A percentile compares a stretch with the other conserved stretches of the same genome.
Evolutionary conservation across 2,113 vertebrate genomes (phyloP).

Genomic region (Macrotis lagotis): DNA sequence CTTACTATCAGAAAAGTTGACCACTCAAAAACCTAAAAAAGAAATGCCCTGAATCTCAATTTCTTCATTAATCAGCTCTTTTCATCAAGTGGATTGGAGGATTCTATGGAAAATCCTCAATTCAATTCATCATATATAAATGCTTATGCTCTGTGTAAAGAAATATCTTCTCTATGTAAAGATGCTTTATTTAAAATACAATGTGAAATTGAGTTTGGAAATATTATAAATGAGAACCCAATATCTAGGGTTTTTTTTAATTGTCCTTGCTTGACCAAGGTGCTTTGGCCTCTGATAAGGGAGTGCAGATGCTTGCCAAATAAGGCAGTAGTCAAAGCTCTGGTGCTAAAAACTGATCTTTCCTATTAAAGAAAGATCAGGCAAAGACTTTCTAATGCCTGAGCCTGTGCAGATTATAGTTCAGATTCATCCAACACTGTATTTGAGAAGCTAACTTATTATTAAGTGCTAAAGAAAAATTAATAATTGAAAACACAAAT

Average conservation of each 20-base stretch:
- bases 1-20: neutral
- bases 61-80: neutral
- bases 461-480: neutral
- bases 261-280: neutral
- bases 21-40: neutral
- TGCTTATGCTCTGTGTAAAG: neutral
- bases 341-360: conserved; percentile 1
- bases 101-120: neutral
- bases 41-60: neutral
- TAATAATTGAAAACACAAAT: neutral
- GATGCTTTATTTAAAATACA: neutral
- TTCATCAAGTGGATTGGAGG: neutral
- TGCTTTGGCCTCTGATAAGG: neutral
- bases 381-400: conserved; percentile 28
- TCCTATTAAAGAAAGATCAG: conserved; percentile 49
- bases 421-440: neutral
- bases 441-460: neutral
- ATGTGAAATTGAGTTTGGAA: neutral
- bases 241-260: neutral
- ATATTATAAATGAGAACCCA: neutral
- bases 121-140: too few species aligned
- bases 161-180: neutral
- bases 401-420: conserved; percentile 18
- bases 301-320: neutral
- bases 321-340: neutral